Conservation (phyloP, 2,797 vertebrate genomes). For the Chaunax sp. region DNA sequence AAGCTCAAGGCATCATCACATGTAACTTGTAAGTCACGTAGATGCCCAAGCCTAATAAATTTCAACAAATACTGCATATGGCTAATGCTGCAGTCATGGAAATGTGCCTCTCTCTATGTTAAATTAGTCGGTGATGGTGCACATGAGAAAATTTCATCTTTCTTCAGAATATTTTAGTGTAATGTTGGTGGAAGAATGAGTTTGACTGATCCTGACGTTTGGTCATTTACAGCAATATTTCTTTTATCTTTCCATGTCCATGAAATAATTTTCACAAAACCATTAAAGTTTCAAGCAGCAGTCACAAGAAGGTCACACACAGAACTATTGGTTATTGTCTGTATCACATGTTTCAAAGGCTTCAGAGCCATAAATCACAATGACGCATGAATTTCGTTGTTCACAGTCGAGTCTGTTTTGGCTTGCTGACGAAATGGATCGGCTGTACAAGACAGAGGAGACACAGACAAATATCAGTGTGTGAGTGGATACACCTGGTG, state of each 20-base stretch:
- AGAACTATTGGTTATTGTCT: not conserved
- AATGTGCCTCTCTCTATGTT: too few relatives aligned
- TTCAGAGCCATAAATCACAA: not conserved
- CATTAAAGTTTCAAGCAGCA: too few relatives aligned
- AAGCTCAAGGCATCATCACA: conserved; percentile 15
- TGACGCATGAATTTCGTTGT: not conserved
- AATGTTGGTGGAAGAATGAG: too few relatives aligned
- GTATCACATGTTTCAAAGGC: not conserved
- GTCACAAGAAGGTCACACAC: not conserved
- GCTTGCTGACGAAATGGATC: conserved; percentile 1
- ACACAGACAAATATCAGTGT: not conserved
- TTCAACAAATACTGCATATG: not conserved
- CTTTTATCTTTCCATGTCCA: not conserved
- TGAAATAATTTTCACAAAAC: not conserved
- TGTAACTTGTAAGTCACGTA: not conserved
- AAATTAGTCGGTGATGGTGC: too few relatives aligned
- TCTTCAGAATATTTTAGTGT: too few relatives aligned
- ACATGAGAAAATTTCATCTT: too few relatives aligned
- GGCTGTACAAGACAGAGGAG: not conserved
- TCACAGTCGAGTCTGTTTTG: not conserved
- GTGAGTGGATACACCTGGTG: not conserved
- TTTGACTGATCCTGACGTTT: too few relatives aligned
- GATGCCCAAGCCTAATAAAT: not conserved
- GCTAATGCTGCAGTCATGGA: not conserved
- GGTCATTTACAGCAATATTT: too few relatives aligned